Evolutionary conservation across 1,140 invertebrate genomes (phyloP), one percentile per base, ranked within the genome.

Genomic region (Rhagoletis zephyria): DNA sequence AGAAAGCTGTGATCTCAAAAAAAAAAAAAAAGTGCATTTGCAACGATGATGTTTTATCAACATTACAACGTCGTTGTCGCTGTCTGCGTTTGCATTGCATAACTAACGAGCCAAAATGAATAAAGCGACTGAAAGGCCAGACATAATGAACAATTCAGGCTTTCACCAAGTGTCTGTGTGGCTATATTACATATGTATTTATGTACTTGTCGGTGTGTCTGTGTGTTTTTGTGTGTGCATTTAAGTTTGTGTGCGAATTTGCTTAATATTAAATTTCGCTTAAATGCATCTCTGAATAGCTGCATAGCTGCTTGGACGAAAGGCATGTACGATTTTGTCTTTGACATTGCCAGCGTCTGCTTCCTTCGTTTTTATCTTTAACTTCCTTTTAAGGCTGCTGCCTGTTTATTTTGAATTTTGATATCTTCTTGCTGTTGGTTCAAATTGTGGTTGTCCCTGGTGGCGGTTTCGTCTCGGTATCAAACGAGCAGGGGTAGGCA

Each of bases 231-330:
- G 48, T 56, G 48, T 45, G 74, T 45, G 40, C 30, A 30, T 30
- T 30, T 30, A 30, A 30, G 30, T 74, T 74, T 74, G 42, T 51
- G 74, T 81, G 74, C 5, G 56, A 81, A 56, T 81, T 81, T 81
- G 48, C 74, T 81, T 81, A 81, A 81, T 81, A 81, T 81, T 81
- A 81, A 81, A 81, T 81, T 81, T 81, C 74, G 74, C 74, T 81
- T 81, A 81, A 81, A 14, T 19, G n/a, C 19, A 81, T 81, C 42
- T 56, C 2, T 14, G 19, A 81, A 30, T 30, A 30, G 30, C 30
- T 30, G 30, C 30, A 30, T 30, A 30, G 30, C 30, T 30, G 30
- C 30, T 30, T 5, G 74, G 42, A 14, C n/a, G 30, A n/a, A 81
- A 81, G 74, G 48, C 6, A 19, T 56, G 19, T 81, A 56, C 14